Evolutionary conservation across 2,797 vertebrate genomes (phyloP).

Genomic region (Gambusia yucatana): DNA sequence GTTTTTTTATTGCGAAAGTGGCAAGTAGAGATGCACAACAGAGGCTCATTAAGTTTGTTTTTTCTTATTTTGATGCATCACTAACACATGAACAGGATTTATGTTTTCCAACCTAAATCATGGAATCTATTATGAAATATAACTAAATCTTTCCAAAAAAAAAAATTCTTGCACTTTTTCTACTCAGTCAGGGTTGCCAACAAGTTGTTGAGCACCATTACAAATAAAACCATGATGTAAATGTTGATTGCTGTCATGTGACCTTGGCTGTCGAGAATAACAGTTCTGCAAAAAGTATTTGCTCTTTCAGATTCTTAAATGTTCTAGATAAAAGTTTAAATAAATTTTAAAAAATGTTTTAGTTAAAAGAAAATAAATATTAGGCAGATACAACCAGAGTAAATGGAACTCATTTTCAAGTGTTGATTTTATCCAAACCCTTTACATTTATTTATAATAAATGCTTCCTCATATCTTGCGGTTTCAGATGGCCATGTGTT

Average conservation of each 20-base stretch:
- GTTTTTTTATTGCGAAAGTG: slow-evolving; percentile 14
- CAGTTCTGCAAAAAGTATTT: background rate
- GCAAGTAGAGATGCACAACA: slow-evolving; percentile 14
- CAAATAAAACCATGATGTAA: background rate
- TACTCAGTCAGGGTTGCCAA: background rate
- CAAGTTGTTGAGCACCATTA: background rate
- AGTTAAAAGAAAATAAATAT: background rate
- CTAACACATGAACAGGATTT: slow-evolving; percentile 15
- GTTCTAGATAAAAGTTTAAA: background rate
- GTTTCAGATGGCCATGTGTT: no score
- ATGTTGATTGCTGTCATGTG: background rate
- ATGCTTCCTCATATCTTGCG: no score
- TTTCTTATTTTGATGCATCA: slow-evolving; percentile 11
- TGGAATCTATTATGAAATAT: background rate
- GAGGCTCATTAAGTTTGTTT: slow-evolving; percentile 4
- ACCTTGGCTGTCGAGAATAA: background rate
- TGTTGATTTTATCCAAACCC: no score
- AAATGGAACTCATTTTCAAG: no score
- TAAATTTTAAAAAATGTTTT: background rate
- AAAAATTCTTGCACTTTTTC: background rate
- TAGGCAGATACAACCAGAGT: no score
- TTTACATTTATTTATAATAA: no score
- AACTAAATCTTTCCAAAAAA: background rate
- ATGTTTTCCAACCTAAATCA: background rate
- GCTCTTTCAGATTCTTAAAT: background rate